phyloP scores from a whole-genome alignment of 2,113 vertebrate genomes.

The Paradoxurus hermaphroditus region DNA sequence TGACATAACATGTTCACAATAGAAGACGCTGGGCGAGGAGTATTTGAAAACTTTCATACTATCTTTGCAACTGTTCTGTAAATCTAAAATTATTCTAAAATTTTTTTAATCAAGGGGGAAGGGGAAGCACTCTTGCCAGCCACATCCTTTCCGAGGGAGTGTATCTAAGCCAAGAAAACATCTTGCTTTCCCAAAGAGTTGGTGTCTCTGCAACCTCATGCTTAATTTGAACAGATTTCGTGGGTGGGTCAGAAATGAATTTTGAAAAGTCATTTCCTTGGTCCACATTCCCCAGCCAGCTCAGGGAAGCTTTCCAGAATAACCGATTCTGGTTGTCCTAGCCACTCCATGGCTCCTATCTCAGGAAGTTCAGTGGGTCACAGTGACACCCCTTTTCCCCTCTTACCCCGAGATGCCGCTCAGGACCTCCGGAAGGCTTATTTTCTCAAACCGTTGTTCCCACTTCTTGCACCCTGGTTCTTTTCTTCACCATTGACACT shows the following conservation, averaged over 20 bases:
- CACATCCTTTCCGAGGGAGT: conserved; percentile 43
- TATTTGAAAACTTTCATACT: background rate
- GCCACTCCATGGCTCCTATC: background rate
- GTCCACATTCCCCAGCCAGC: background rate
- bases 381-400: background rate
- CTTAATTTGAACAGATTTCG: conserved; percentile 34
- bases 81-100: background rate
- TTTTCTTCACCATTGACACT: background rate
- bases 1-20: background rate
- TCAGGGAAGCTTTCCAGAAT: background rate
- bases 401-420: background rate
- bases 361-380: background rate
- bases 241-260: conserved; percentile 1
- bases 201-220: background rate
- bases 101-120: background rate
- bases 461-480: background rate
- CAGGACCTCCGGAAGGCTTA: background rate
- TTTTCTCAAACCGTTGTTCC: background rate
- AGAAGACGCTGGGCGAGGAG: background rate
- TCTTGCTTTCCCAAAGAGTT: background rate
- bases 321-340: background rate
- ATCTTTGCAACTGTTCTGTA: background rate
- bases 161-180: background rate
- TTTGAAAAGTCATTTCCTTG: conserved; percentile 24
- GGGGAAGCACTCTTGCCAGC: background rate